Percentiles rank a stretch among this genome's conserved stretches.
Evolutionary conservation across 2,888 invertebrate genomes (phyloP).

Genomic region (Muscina levida): DNA sequence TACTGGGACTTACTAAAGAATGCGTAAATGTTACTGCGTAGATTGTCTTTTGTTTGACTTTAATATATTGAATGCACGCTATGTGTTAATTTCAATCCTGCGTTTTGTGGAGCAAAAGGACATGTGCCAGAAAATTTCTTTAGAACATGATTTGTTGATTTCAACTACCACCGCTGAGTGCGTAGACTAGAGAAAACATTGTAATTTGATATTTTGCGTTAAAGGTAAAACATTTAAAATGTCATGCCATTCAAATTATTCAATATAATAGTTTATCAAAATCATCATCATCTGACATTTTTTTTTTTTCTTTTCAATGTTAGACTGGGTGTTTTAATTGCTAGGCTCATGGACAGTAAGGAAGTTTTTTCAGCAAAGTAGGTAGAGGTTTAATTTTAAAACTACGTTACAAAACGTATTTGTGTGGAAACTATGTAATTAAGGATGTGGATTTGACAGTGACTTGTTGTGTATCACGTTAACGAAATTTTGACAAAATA

Average conservation of each 20-base stretch:
- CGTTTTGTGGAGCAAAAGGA: constrained; percentile 43
- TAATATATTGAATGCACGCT: neutral
- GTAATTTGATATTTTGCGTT: constrained; percentile 54
- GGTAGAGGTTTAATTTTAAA: no score
- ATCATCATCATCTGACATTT: no score
- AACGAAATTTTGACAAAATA: no score
- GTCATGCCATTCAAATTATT: neutral
- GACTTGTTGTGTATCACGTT: no score
- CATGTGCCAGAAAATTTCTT: constrained; percentile 53
- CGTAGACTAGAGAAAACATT: constrained; percentile 18
- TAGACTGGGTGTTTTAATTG: no score
- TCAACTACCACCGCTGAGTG: no score
- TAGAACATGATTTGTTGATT: neutral
- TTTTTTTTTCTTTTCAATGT: no score
- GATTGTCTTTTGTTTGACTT: constrained; percentile 49
- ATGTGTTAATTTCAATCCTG: constrained; percentile 62
- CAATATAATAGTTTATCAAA: neutral
- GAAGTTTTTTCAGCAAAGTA: no score
- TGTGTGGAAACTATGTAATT: no score
- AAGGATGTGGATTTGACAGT: no score
- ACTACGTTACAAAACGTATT: no score
- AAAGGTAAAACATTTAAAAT: neutral
- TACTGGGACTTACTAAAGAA: constrained; percentile 32
- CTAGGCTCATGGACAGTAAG: no score
- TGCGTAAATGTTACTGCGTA: constrained; percentile 61